These are phyloP conservation scores for Melipona quadrifasciata DNA, from an alignment of 1,140 invertebrate genomes.

Conservation along the genomic window DNA sequence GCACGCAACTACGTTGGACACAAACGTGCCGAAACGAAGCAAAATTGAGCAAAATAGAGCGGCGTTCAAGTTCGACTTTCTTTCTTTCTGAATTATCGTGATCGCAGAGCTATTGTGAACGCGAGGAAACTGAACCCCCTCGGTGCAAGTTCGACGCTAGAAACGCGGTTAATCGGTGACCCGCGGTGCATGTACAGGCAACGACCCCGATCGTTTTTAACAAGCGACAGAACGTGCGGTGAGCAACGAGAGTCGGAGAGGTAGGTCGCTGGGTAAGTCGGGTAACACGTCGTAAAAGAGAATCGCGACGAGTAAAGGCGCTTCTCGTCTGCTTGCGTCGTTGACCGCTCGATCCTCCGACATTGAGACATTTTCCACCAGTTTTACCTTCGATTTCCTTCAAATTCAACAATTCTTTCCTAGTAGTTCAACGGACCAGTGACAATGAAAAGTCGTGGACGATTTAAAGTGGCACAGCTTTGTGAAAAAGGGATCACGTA, in stretches of 20 bases:
- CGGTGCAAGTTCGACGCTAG: conserved; percentile 17
- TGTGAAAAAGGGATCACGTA: no score
- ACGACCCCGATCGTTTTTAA: conserved; percentile 78
- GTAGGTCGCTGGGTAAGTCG: conserved; percentile 39
- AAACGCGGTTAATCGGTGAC: conserved; percentile 72
- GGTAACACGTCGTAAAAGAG: conserved; percentile 43
- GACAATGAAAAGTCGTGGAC: no score
- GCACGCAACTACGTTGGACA: neutral
- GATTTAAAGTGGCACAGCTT: no score
- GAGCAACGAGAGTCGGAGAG: conserved; percentile 32
- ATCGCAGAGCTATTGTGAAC: no score
- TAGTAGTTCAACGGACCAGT: neutral
- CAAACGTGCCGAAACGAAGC: no score
- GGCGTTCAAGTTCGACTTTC: no score
- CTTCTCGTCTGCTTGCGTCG: neutral
- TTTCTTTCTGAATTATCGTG: no score
- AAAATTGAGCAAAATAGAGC: no score
- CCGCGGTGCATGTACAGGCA: conserved; percentile 48
- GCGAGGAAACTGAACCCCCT: neutral
- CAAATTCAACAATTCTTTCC: neutral
- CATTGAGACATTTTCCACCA: no score
- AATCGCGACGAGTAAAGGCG: conserved; percentile 43
- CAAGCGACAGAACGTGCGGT: conserved; percentile 43
- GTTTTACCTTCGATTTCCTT: neutral
- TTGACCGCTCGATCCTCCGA: conserved; percentile 16